Percentiles rank a stretch among this genome's conserved stretches.
These are phyloP conservation scores for Thaumatotibia leucotreta DNA, from an alignment of 1,140 invertebrate species.

Conservation along the genomic window DNA sequence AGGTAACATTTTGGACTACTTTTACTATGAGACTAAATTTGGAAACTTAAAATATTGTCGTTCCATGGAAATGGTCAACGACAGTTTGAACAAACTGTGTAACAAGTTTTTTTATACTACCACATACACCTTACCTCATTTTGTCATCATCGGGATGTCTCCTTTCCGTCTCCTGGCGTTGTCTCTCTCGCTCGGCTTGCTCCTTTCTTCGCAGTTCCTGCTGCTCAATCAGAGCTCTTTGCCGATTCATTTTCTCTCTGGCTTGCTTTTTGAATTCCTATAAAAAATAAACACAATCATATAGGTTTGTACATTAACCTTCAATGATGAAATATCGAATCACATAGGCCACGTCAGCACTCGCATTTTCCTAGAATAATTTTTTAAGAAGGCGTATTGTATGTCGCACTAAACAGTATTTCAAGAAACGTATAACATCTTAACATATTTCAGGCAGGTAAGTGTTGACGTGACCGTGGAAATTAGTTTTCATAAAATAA, in stretches of 20 bases:
- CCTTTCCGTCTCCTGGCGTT: conserved; percentile 87
- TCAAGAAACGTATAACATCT: too few species aligned
- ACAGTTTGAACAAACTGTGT: too few species aligned
- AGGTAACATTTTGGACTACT: too few species aligned
- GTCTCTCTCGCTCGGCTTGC: conserved; percentile 88
- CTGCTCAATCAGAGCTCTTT: conserved; percentile 89
- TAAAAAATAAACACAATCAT: conserved; percentile 70
- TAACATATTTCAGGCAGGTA: too few species aligned
- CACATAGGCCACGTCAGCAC: neutral
- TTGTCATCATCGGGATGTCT: conserved; percentile 86
- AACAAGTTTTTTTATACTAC: too few species aligned
- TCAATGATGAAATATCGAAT: neutral
- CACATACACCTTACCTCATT: conserved; percentile 57
- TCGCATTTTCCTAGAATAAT: too few species aligned
- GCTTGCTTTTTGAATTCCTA: conserved; percentile 96
- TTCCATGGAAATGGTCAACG: too few species aligned
- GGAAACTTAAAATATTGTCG: too few species aligned
- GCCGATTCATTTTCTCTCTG: conserved; percentile 94
- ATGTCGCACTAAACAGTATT: too few species aligned
- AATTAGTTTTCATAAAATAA: neutral
- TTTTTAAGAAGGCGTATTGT: neutral
- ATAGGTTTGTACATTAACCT: neutral
- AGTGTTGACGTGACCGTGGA: neutral
- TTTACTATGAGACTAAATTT: too few species aligned
- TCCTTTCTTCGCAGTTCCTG: conserved; percentile 91